Evolutionary conservation across 2,797 vertebrate genomes (phyloP).

Genomic region (Poecilia velifera): DNA sequence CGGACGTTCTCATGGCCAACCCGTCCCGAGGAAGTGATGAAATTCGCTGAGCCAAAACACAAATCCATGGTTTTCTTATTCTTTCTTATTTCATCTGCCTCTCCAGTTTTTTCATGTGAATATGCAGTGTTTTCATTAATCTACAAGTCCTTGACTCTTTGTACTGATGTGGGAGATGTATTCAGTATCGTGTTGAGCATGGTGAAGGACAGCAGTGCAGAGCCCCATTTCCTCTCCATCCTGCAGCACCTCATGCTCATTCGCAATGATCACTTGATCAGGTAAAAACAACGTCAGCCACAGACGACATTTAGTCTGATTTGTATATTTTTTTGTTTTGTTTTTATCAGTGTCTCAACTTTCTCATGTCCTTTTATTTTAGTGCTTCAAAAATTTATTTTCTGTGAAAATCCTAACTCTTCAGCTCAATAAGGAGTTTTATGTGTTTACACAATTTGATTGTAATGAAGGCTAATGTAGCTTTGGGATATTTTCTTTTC

Average conservation of each 20-base stretch:
- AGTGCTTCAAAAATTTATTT: neutral
- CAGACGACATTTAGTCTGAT: neutral
- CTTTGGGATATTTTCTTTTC: constrained; percentile 7
- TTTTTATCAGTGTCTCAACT: neutral
- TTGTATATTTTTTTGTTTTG: neutral
- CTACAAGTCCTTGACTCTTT: constrained; percentile 82
- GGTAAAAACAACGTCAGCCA: constrained; percentile 79
- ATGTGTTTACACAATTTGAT: neutral
- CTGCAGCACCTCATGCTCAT: constrained; percentile 96
- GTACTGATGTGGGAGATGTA: constrained; percentile 92
- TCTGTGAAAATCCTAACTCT: neutral
- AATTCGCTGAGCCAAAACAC: neutral
- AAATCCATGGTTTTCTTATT: neutral
- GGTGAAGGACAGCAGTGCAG: constrained; percentile 90
- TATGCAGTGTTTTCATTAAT: constrained; percentile 24
- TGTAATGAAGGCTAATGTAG: neutral
- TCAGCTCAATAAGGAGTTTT: neutral
- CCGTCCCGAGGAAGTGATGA: neutral
- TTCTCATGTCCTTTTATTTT: neutral
- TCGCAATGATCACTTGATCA: constrained; percentile 92
- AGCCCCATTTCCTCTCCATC: constrained; percentile 93
- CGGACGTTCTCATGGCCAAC: neutral
- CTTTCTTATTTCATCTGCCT: constrained; percentile 25
- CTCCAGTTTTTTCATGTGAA: constrained; percentile 26
- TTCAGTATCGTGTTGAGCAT: constrained; percentile 89